Evolutionary conservation across 2,113 vertebrate species (phyloP).

Genomic region (Channa maculata): DNA sequence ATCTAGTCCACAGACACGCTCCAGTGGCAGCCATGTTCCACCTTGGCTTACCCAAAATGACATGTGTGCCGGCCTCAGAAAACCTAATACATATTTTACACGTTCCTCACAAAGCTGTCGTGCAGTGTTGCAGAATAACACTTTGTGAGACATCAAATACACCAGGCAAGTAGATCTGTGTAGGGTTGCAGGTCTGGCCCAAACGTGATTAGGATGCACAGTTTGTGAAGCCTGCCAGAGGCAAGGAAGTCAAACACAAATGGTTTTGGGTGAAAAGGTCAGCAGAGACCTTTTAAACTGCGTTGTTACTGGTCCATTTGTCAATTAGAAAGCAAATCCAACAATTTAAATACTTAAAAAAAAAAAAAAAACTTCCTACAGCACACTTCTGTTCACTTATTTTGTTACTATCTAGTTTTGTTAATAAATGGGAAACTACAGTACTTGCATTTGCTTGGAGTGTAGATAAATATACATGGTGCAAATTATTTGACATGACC

Average conservation of each 20-base stretch:
- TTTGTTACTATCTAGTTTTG: neutral
- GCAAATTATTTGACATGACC: neutral
- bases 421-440: too few species aligned
- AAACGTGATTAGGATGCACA: neutral
- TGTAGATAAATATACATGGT: neutral
- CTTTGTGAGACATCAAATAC: conserved; percentile 4
- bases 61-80: conserved; percentile 36
- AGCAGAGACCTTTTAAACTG: neutral
- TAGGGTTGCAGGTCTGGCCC: neutral
- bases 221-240: conserved; percentile 10
- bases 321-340: neutral
- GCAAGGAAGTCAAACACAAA: neutral
- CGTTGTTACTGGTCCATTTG: neutral
- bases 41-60: conserved; percentile 66
- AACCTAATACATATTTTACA: conserved; percentile 58
- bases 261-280: neutral
- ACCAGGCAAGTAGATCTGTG: neutral
- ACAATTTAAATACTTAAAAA: neutral
- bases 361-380: too few species aligned
- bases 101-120: conserved; percentile 29
- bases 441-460: too few species aligned
- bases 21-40: conserved; percentile 58
- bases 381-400: too few species aligned
- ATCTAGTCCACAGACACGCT: conserved; percentile 47
- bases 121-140: conserved; percentile 1